Base-by-base conservation (phyloP, 2,113 vertebrate species). In the Mystacornis crossleyi region DNA sequence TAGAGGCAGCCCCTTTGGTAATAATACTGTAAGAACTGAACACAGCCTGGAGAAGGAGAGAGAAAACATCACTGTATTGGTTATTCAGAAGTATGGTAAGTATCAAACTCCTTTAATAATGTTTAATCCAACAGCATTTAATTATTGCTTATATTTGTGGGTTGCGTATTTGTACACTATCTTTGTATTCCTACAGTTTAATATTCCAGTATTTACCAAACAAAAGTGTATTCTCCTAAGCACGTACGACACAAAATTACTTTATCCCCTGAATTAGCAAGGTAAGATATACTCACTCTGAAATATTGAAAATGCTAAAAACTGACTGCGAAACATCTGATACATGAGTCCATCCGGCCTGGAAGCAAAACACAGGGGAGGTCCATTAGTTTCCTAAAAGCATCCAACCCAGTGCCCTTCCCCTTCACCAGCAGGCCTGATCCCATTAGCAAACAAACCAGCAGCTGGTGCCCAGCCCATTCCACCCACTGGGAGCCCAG, bases 1-100 rank as follows among this genome's bases (percentile, higher is more conserved):
- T 99, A 99, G 51, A 99, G 98, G 95, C 99, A 99, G 87, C 99
- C 99, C 36, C 99, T 99, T 97, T 99, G 99, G 96, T 99, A 99
- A 91, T 99, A 99, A 98, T 99, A 99, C 89, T 99, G 99, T 38
- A 99, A 98, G 98, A 99, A 99, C 97, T 99, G 99, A 72, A 99
- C 99, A 23, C 99, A 99, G 95, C 99, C 99, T 99, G 94, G 42
- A 97, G 85, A 48, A 90, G 12, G 40, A 61, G 43, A 81, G 34
- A 72, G 8, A 34, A 67, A 89, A 50, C 42, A 55, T 77, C 36
- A 34, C 4, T n/a, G 15, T 20, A 3, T 2, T 51, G 29, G 43
- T 67, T 89, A 17, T 36, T 71, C 70, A 64, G 38, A 15, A 33
- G 20, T 40, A 50, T 8, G 15, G 42, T 23, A 65, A 85, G 2